These are phyloP conservation scores for Astur gentilis DNA, from an alignment of 2,113 vertebrate species.

Conservation along the genomic window DNA sequence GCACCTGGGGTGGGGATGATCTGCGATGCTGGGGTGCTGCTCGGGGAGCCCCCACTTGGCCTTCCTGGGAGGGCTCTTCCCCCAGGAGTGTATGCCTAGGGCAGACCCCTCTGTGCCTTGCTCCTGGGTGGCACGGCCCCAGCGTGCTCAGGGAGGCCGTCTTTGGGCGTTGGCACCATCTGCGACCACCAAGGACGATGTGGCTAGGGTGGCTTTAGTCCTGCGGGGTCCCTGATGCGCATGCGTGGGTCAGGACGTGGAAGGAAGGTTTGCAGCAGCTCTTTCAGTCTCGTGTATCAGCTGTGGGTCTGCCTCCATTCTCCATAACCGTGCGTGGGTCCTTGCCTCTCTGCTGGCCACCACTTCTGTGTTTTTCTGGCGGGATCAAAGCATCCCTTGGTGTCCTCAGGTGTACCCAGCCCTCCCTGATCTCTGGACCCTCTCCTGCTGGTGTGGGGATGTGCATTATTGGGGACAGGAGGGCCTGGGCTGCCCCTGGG, in stretches of 20 bases:
- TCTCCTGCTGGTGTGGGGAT: not conserved
- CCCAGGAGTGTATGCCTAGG: rapidly evolving
- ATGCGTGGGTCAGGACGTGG: not conserved
- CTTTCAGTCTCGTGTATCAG: not conserved
- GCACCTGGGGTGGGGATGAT: not conserved
- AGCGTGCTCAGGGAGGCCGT: not conserved
- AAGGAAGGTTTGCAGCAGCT: not conserved
- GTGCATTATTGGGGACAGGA: not conserved
- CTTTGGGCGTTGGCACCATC: not conserved
- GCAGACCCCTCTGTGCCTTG: not conserved
- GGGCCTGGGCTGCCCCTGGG: not conserved
- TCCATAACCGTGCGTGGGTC: not conserved
- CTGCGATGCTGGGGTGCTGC: rapidly evolving
- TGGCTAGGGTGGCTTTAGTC: not conserved
- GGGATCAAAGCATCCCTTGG: not conserved
- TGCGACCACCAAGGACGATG: not conserved
- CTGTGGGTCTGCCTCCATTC: not conserved
- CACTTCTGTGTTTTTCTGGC: not conserved
- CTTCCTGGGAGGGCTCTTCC: not conserved
- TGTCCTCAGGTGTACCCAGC: not conserved
- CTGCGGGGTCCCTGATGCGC: not conserved
- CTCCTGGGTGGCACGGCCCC: not conserved
- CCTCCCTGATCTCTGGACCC: not conserved
- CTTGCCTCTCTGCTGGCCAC: not conserved
- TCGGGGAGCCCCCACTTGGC: not conserved